A percentile compares a stretch with the other conserved stretches of the same genome.
Evolutionary conservation across 2,797 vertebrate species (phyloP).

Genomic region (Nasua narica): DNA sequence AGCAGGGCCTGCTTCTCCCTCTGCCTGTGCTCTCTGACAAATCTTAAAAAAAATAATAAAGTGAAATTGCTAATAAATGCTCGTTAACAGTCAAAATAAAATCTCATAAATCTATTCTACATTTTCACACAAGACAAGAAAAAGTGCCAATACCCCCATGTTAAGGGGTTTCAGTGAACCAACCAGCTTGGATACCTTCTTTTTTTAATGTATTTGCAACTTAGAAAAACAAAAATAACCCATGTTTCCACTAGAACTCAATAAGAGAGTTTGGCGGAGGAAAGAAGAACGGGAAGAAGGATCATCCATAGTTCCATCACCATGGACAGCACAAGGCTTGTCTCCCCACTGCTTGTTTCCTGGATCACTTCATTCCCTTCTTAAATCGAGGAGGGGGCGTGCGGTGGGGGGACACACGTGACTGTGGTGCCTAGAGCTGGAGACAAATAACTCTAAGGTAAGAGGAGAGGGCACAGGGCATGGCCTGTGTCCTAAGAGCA

Average conservation of each 20-base stretch:
- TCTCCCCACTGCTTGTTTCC: background rate
- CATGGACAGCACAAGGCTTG: background rate
- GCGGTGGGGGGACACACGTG: too few relatives aligned
- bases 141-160: background rate
- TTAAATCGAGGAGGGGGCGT: rapidly evolving
- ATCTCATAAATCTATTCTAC: background rate
- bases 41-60: background rate
- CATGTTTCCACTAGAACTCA: background rate
- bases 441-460: background rate
- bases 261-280: background rate
- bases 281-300: background rate
- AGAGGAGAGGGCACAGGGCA: background rate
- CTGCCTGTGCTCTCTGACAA: too few relatives aligned
- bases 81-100: background rate
- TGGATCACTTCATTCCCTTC: background rate
- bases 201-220: background rate
- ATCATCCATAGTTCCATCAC: background rate
- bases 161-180: background rate
- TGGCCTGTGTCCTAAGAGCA: background rate
- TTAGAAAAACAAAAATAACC: background rate
- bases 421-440: background rate
- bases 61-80: background rate
- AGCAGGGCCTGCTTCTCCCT: too few relatives aligned
- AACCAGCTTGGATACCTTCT: background rate
- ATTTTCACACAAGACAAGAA: background rate